These are phyloP conservation scores for Pentalonia nigronervosa DNA, from an alignment of 1,140 invertebrate species.

Conservation along the genomic window DNA sequence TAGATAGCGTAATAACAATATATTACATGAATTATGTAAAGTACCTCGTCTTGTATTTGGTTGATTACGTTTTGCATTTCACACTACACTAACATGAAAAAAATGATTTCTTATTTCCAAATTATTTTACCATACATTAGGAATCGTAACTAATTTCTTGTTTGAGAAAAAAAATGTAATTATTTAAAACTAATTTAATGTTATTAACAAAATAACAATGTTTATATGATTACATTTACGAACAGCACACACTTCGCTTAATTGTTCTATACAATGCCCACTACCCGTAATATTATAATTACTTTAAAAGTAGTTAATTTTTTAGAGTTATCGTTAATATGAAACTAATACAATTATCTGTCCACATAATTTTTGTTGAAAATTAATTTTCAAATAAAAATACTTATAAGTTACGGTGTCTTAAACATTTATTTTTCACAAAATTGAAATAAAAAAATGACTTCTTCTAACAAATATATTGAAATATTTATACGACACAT, in stretches of 20 bases:
- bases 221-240: background rate
- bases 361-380: background rate
- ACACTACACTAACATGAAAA: background rate
- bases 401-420: background rate
- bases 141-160: too few relatives aligned
- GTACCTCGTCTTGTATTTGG: background rate
- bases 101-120: background rate
- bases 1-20: background rate
- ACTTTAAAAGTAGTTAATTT: background rate
- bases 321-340: background rate
- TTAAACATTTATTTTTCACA: background rate
- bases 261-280: background rate
- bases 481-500: background rate
- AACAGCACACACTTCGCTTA: background rate
- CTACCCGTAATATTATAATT: background rate
- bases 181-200: too few relatives aligned
- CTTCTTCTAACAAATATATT: background rate
- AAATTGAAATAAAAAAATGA: background rate
- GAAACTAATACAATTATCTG: background rate
- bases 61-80: background rate
- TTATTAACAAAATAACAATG: too few relatives aligned
- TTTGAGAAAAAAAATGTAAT: too few relatives aligned
- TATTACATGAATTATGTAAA: background rate
- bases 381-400: background rate
- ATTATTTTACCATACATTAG: background rate